These are phyloP conservation scores for Harpagoxenus sublaevis DNA, from an alignment of 2,888 invertebrate genomes.

Conservation along the genomic window DNA sequence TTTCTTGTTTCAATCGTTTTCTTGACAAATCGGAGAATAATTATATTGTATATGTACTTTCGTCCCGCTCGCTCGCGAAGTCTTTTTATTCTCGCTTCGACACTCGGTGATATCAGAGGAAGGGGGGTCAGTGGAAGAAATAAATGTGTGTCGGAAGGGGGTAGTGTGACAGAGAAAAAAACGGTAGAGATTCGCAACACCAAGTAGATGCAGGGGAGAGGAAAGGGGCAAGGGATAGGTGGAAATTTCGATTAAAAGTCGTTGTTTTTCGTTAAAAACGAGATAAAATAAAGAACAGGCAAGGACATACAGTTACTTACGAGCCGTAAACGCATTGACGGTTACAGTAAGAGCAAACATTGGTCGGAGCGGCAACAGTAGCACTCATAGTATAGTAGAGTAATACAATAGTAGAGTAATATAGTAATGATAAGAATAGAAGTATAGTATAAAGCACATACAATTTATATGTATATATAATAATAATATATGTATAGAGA, in stretches of 20 bases:
- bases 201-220: conserved; percentile 7
- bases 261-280: conserved; percentile 22
- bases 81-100: conserved; percentile 62
- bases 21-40: conserved; percentile 73
- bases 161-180: conserved; percentile 29
- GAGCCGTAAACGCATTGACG: conserved; percentile 61
- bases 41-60: conserved; percentile 68
- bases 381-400: conserved; percentile 57
- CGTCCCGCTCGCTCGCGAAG: conserved; percentile 73
- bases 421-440: conserved; percentile 65
- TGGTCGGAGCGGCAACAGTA: conserved; percentile 59
- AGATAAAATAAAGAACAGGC: conserved; percentile 61
- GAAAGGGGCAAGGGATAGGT: background rate
- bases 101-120: conserved; percentile 55
- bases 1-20: conserved; percentile 70
- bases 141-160: conserved; percentile 26
- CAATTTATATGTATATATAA: conserved; percentile 52
- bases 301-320: conserved; percentile 63
- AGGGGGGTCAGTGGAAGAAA: conserved; percentile 6
- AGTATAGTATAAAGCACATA: conserved; percentile 55
- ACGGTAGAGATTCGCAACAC: conserved; percentile 29
- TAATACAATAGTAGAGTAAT: conserved; percentile 56
- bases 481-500: conserved; percentile 63
- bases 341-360: conserved; percentile 57
- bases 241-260: conserved; percentile 40